Base-by-base conservation (phyloP, 2,113 vertebrate species). In the Telmatochromis sp. region DNA sequence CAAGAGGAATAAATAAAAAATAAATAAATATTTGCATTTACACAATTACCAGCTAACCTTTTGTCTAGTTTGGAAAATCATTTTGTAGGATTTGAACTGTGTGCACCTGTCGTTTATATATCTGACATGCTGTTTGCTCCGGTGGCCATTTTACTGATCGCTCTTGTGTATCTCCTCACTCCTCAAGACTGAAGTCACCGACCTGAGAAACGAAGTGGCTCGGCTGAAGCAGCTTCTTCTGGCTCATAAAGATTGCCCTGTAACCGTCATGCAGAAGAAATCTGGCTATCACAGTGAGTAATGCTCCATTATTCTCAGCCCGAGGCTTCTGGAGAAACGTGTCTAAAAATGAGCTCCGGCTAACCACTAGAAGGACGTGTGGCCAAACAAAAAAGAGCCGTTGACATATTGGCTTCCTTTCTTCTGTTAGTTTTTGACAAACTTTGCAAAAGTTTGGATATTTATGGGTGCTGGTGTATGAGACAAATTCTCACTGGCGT, bases 171-270 rank as follows among this genome's bases (percentile, higher is more conserved):
- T 96, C 94, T 97, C 96, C 92, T 96, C 94, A 93, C 94, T 95
- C 94, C 95, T 95, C 93, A 95, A 99, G 98, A 99, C 95, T 95
- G 98, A 99, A 98, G 99, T 99, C 97, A 98, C 98, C 97, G 97
- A 99, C 97, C 98, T 99, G 98, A 98, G 98, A 97, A 99, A 97
- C 96, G 98, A 99, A 97, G 99, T 99, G 97, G 98, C 99, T 94
- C 99, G 99, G 97, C 98, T 99, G 97, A 99, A 99, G 97, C 99
- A 99, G 98, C 98, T 99, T 96, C 98, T 99, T 95, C 97, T 99
- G 97, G 98, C 99, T 98, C 98, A 99, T 98, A 99, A 99, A 98
- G 98, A 99, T 97, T 99, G 99, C 97, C 99, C 99, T 95, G 98
- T 99, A 96, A 99, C 99, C 12, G 98, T 98, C 97, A 98, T 99